A percentile compares a stretch with the other conserved stretches of the same genome.
These are phyloP conservation scores for Phyllostomus hastatus DNA, from an alignment of 2,113 vertebrate genomes.

Conservation along the genomic window DNA sequence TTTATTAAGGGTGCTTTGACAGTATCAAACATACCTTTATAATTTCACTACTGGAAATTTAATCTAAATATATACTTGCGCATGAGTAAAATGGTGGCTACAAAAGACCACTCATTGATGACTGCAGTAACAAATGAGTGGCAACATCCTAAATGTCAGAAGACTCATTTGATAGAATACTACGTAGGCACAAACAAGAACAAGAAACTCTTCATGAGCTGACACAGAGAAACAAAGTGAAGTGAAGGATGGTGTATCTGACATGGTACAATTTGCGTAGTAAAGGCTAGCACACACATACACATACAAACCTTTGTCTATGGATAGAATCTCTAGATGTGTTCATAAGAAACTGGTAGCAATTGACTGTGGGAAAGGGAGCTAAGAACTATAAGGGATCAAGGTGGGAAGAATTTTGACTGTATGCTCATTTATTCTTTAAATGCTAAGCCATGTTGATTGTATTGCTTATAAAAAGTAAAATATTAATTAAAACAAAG, in stretches of 20 bases:
- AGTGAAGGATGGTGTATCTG: not conserved
- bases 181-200: not conserved
- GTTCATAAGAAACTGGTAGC: not conserved
- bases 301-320: not conserved
- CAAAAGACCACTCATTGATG: not conserved
- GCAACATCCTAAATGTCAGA: not conserved
- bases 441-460: not conserved
- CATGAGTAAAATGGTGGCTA: not conserved
- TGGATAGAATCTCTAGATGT: not conserved
- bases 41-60: not conserved
- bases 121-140: not conserved
- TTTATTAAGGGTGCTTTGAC: not conserved
- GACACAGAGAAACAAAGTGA: not conserved
- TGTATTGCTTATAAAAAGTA: not conserved
- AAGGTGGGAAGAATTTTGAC: not conserved
- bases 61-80: not conserved
- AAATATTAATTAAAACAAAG: conserved; percentile 21
- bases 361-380: not conserved
- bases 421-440: not conserved
- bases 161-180: too few relatives aligned
- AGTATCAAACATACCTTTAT: not conserved
- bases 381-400: not conserved
- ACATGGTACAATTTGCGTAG: not conserved
- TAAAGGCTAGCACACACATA: not conserved
- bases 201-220: not conserved